Percentiles rank a stretch among this genome's conserved stretches.
phyloP scores from a whole-genome alignment of 2,888 invertebrate species.

The Rutpela maculata region DNA sequence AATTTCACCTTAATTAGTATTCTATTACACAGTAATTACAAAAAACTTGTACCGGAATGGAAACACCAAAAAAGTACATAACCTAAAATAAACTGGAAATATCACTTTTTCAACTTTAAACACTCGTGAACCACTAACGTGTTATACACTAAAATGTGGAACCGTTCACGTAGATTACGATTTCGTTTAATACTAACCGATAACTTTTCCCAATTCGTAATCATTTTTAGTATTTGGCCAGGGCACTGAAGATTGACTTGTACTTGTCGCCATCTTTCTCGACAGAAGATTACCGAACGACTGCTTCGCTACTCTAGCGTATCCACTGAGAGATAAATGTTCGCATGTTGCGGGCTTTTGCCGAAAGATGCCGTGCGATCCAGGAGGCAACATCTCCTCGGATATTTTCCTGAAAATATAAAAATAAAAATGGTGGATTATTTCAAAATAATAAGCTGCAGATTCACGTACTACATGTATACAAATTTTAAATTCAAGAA shows the following conservation, averaged over 20 bases:
- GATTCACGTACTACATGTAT: too few species aligned
- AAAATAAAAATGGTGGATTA: slow-evolving; percentile 5
- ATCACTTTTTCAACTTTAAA: slow-evolving; percentile 38
- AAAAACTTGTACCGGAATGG: slow-evolving; percentile 67
- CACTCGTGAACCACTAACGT: slow-evolving; percentile 39
- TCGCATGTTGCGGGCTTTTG: slow-evolving; percentile 76
- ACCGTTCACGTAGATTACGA: slow-evolving; percentile 49
- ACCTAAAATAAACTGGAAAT: slow-evolving; percentile 62
- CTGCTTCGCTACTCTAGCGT: slow-evolving; percentile 72
- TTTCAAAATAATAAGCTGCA: not conserved
- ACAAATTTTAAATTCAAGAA: too few species aligned
- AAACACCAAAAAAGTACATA: slow-evolving; percentile 70
- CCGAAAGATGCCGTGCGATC: slow-evolving; percentile 79
- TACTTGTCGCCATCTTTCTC: slow-evolving; percentile 79
- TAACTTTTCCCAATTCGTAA: slow-evolving; percentile 94
- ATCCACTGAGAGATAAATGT: slow-evolving; percentile 71
- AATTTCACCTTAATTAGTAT: slow-evolving; percentile 42
- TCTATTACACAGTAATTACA: slow-evolving; percentile 42
- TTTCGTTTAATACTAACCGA: slow-evolving; percentile 80
- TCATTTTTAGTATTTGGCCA: slow-evolving; percentile 96
- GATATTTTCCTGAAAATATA: slow-evolving; percentile 76
- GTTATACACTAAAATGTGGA: slow-evolving; percentile 51
- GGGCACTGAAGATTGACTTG: slow-evolving; percentile 75
- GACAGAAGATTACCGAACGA: slow-evolving; percentile 76
- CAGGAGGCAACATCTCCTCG: slow-evolving; percentile 78